A percentile compares a stretch with the other conserved stretches of the same genome.
Conservation (phyloP, 2,797 vertebrate genomes). For the Acanthurus tractus region DNA sequence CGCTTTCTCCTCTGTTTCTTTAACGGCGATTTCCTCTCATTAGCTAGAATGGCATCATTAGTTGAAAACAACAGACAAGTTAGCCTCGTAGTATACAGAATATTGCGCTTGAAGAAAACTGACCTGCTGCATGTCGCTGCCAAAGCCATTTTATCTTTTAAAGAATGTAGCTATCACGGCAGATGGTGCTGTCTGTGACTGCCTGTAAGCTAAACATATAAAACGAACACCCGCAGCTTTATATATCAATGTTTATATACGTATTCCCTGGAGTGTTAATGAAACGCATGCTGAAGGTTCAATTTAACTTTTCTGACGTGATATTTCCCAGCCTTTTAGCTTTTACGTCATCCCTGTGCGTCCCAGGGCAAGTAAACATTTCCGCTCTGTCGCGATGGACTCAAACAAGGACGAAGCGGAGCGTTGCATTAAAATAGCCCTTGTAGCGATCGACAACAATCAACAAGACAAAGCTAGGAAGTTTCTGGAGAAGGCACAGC, state of each 20-base stretch:
- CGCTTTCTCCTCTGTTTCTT: slow-evolving; percentile 50
- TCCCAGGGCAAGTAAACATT: slow-evolving; percentile 83
- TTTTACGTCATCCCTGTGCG: slow-evolving; percentile 75
- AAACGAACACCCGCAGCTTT: not conserved
- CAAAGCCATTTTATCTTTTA: slow-evolving; percentile 46
- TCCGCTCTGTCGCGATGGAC: slow-evolving; percentile 94
- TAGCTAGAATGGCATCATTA: not conserved
- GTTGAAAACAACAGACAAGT: slow-evolving; percentile 40
- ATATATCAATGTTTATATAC: no score
- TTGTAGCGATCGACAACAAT: slow-evolving; percentile 86
- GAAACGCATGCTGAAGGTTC: not conserved
- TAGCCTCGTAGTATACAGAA: slow-evolving; percentile 15
- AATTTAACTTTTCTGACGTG: slow-evolving; percentile 39
- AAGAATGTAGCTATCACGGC: not conserved
- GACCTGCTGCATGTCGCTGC: slow-evolving; percentile 27
- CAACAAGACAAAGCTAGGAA: slow-evolving; percentile 91
- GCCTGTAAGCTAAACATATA: not conserved
- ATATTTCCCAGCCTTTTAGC: slow-evolving; percentile 8
- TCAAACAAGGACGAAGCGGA: slow-evolving; percentile 99
- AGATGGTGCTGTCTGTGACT: not conserved
- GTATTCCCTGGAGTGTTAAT: not conserved
- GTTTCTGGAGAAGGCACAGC: slow-evolving; percentile 95
- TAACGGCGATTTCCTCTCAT: not conserved
- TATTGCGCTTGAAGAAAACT: slow-evolving; percentile 25
- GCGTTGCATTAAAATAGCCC: slow-evolving; percentile 93